Evolutionary conservation across 30 jellyfish, hydroid and myxozoan genomes (phyloP), one percentile per base, ranked within the genome.

Genomic region (Mastigias papua): DNA sequence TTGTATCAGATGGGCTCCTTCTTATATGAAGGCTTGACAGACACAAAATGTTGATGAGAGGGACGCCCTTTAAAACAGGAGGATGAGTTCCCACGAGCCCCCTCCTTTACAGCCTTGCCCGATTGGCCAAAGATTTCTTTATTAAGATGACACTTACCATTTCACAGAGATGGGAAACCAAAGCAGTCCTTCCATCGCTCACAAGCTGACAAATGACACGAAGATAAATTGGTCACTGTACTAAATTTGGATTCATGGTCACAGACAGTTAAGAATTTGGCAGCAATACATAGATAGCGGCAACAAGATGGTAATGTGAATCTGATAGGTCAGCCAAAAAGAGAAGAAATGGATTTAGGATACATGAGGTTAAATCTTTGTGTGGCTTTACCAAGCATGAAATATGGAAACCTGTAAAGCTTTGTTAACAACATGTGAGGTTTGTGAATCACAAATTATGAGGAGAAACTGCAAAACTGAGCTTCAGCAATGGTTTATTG

Each of bases 271-370:
- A n/a, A n/a, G n/a, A n/a, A n/a, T n/a, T n/a, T n/a, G n/a, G 29
- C 29, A 58, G 70, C 70, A 58, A 23, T n/a, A n/a, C n/a, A n/a
- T 58, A 28, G 70, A 58, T 58, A 8, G 21, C 21, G 26, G 21
- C 21, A 4, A n/a, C 8, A 8, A 58, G 28, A n/a, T 8, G 70
- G 89, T 57, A 60, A 78, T 60, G 20, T 69, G 78, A 78, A 19
- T 28, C 58, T 20, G 23, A 32, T 20, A 78, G 89, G 89, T 78
- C 78, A 63, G 71, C 89, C 89, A 78, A 78, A 27, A 78, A 78
- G 89, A 17, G 58, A 31, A 58, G 70, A 71, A 63, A 78, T 79
- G 65, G 89, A 22, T 78, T 78, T 78, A 61, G 35, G 68, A 61
- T 15, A 57, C 48, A 30, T 63, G 67, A 57, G 51, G 33, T 32